Base-by-base conservation (phyloP, 2,888 invertebrate genomes). In the Epistrophe eligans region DNA sequence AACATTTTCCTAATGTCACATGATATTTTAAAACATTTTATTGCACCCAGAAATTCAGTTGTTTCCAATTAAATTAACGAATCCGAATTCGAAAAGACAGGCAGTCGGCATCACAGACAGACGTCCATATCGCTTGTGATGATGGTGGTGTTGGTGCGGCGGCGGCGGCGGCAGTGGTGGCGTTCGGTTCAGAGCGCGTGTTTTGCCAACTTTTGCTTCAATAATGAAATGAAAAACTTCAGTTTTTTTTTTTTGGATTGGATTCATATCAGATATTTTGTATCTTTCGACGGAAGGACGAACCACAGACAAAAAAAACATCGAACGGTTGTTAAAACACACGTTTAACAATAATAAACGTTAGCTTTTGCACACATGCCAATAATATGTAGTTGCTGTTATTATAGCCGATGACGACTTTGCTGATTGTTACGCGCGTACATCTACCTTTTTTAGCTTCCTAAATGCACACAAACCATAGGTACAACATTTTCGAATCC, bases 321-420 rank as follows among this genome's bases (percentile, higher is more conserved):
- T 60, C 45, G 35, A 45, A 52, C 52, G 28, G 66, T 79, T 83
- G 84, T 79, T 74, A 84, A 66, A 66, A 80, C 84, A 83, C 79
- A 79, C 87, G 79, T 71, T 87, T 87, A 66, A 67, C 79, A 66
- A 72, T 76, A 87, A 87, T 87, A 82, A 79, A 76, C 79, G 72
- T 83, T 83, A 76, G 79, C 77, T 74, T 85, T 82, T 40, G 64
- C 55, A 81, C 77, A 81, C 58, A 72, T 43, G 57, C 52, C 90
- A 90, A 90, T 89, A 89, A 89, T 89, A 89, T 24, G 89, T n/a
- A n/a, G n/a, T 89, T 89, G 89, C 88, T 88, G 89, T 88, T 88
- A 85, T 55, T 88, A 85, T 55, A 79, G 55, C 62, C 48, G 81
- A 77, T 74, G 70, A 89, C 89, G 89, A 80, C 88, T 87, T 80